Evolutionary conservation across 2,797 vertebrate species (phyloP).

Genomic region (Masticophis lateralis): DNA sequence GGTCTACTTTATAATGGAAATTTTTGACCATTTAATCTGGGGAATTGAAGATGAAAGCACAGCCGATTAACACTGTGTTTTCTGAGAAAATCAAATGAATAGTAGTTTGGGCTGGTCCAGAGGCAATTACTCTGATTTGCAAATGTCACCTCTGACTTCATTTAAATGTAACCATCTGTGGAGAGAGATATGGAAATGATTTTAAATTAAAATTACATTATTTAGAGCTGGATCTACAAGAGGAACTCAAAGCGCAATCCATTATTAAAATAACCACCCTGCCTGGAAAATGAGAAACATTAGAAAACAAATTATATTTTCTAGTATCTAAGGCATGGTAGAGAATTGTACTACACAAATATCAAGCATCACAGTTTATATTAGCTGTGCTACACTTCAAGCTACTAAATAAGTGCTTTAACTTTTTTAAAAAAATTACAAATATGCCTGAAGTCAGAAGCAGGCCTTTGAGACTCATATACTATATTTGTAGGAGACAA

Average conservation of each 20-base stretch:
- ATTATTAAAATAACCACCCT: slow-evolving; percentile 30
- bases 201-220: slow-evolving; percentile 8
- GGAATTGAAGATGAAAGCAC: slow-evolving; percentile 50
- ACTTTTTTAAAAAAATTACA: not conserved
- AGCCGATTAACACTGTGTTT: slow-evolving; percentile 38
- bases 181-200: slow-evolving; percentile 8
- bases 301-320: not conserved
- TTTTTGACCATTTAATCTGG: slow-evolving; percentile 52
- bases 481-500: not conserved
- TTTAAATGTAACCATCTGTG: not conserved
- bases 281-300: slow-evolving; percentile 8
- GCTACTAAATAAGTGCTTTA: not conserved
- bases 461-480: not conserved
- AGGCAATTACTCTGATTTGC: slow-evolving; percentile 16
- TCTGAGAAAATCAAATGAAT: slow-evolving; percentile 37
- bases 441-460: not conserved
- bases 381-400: not conserved
- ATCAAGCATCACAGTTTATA: not conserved
- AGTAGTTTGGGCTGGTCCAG: slow-evolving; percentile 42
- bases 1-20: slow-evolving; percentile 33
- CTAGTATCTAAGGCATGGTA: not conserved
- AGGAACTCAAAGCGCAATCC: not conserved
- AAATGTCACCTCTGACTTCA: slow-evolving; percentile 37
- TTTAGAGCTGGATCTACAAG: not conserved
- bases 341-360: not conserved